Evolutionary conservation across 2,113 vertebrate species (phyloP).

Genomic region (Trichechus manatus): DNA sequence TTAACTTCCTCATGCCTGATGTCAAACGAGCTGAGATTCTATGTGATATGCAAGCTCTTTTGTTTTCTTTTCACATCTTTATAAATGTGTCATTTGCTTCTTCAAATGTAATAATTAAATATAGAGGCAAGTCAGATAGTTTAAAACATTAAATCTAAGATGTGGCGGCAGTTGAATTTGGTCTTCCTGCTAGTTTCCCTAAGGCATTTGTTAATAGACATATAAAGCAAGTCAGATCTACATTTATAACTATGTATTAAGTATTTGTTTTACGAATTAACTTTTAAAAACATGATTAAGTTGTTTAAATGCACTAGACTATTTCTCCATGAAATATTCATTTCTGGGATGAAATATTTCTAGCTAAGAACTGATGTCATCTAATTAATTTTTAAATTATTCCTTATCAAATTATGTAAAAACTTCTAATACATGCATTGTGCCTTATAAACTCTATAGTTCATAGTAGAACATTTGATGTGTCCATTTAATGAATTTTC

Average conservation of each 20-base stretch:
- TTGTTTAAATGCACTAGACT: not conserved
- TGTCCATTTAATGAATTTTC: not conserved
- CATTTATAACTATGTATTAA: not conserved
- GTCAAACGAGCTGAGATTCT: not conserved
- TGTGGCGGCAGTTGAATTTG: not conserved
- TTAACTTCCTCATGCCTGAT: not conserved
- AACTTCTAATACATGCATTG: not conserved
- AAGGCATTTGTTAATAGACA: not conserved
- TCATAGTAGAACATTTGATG: not conserved
- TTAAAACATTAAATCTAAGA: not conserved
- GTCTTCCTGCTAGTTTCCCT: not conserved
- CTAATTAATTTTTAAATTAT: slow-evolving; percentile 25
- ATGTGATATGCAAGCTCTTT: not conserved
- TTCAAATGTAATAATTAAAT: slow-evolving; percentile 34
- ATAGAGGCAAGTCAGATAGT: not conserved
- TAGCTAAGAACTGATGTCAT: not conserved
- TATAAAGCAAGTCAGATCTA: not conserved
- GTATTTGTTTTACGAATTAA: not conserved
- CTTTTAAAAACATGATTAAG: not conserved
- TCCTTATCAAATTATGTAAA: slow-evolving; percentile 5
- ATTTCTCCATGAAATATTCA: not conserved
- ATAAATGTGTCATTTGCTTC: not conserved
- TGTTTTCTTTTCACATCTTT: not conserved
- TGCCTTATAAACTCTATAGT: not conserved
- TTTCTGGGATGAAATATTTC: slow-evolving; percentile 21